These are phyloP conservation scores for Charina bottae DNA, from an alignment of 2,113 vertebrate genomes.

Conservation along the genomic window DNA sequence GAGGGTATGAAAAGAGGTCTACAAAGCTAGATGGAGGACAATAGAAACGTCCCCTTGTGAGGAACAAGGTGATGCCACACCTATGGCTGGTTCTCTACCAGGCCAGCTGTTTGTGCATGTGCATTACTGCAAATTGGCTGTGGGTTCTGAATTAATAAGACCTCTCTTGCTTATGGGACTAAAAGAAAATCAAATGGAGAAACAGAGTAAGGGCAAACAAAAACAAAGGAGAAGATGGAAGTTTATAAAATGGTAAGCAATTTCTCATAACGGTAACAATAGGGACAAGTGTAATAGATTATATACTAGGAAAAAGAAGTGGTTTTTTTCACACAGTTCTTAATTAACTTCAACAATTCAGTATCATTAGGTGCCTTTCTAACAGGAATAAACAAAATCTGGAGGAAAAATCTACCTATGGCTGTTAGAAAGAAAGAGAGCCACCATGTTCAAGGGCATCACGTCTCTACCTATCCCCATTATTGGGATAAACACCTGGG, in stretches of 20 bases:
- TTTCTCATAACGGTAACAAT: neutral
- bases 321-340: neutral
- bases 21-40: neutral
- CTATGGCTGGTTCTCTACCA: neutral
- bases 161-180: neutral
- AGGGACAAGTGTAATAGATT: neutral
- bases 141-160: neutral
- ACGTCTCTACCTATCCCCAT: neutral
- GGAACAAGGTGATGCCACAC: neutral
- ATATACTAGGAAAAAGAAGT: neutral
- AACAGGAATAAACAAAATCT: neutral
- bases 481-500: neutral
- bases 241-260: neutral
- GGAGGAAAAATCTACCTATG: neutral
- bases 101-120: neutral
- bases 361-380: neutral
- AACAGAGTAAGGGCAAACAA: neutral
- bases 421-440: neutral
- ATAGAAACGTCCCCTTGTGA: neutral
- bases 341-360: neutral
- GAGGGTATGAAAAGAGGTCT: neutral
- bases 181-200: neutral
- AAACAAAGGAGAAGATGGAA: neutral
- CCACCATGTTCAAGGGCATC: too few relatives aligned
- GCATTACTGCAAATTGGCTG: neutral